These are phyloP conservation scores for Erinaceus europaeus DNA, from an alignment of 2,113 vertebrate species.

Conservation along the genomic window DNA sequence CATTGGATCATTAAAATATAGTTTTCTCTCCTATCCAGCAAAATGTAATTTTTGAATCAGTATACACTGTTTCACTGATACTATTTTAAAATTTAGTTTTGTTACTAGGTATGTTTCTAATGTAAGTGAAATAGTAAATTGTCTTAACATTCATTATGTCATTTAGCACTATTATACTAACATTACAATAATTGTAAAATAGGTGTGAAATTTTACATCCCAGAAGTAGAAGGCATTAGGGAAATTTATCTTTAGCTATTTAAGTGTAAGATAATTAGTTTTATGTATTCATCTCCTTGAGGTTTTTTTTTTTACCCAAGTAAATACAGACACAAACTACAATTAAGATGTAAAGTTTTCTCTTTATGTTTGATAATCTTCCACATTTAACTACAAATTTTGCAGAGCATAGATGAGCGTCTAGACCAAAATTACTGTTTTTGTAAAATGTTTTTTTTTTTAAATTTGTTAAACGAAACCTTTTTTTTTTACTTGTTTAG, in stretches of 20 bases:
- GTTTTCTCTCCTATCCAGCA: no score
- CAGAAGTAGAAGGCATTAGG: not conserved
- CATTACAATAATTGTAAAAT: not conserved
- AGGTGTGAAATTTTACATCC: not conserved
- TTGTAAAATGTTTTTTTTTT: not conserved
- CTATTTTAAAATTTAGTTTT: no score
- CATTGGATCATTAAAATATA: conserved; percentile 63
- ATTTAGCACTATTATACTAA: not conserved
- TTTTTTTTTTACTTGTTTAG: no score
- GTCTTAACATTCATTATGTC: not conserved
- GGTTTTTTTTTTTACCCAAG: not conserved
- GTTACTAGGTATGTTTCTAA: no score
- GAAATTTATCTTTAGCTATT: not conserved
- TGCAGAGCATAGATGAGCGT: not conserved
- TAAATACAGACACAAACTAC: not conserved
- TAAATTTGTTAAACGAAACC: no score
- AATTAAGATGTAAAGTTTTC: not conserved
- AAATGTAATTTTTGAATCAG: no score
- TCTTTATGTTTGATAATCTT: not conserved
- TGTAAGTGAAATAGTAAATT: not conserved
- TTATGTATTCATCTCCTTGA: not conserved
- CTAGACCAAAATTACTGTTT: not conserved
- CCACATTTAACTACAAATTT: not conserved
- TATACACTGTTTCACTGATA: no score
- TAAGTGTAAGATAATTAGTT: not conserved